Percentiles rank a stretch among this genome's conserved stretches.
Conservation (phyloP, 2,797 vertebrate species). For the Tapera naevia region DNA sequence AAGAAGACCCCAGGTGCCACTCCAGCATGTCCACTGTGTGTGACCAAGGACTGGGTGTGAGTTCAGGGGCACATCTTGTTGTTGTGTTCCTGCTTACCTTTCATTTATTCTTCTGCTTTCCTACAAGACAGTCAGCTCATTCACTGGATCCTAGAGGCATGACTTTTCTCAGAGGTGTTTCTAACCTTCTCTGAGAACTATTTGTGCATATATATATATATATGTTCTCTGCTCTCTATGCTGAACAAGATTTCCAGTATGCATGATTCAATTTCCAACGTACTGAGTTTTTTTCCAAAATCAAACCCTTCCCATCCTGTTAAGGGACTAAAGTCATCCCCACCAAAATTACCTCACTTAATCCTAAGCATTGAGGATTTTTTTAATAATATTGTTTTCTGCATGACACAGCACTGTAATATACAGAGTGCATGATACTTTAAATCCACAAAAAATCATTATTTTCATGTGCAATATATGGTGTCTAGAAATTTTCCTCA, state of each 20-base stretch:
- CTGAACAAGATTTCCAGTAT: neutral
- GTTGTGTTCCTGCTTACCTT: neutral
- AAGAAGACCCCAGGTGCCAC: neutral
- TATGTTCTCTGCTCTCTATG: neutral
- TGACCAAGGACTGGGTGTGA: neutral
- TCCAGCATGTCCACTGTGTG: neutral
- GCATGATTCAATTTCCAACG: neutral
- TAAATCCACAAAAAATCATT: neutral
- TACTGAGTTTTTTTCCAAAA: neutral
- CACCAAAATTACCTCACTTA: neutral
- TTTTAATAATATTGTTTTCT: neutral
- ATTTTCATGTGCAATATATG: neutral
- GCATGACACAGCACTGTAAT: neutral
- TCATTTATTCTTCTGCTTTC: neutral
- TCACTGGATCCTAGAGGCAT: neutral
- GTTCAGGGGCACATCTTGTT: neutral
- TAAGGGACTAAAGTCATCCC: neutral
- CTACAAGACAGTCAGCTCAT: neutral
- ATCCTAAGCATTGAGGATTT: neutral
- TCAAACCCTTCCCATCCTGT: neutral
- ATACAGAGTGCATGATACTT: neutral
- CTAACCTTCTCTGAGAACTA: neutral
- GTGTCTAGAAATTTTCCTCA: neutral
- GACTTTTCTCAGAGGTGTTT: neutral
- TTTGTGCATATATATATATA: too few relatives aligned